These are phyloP conservation scores for Petromus typicus DNA, from an alignment of 2,113 vertebrate genomes.

Conservation along the genomic window DNA sequence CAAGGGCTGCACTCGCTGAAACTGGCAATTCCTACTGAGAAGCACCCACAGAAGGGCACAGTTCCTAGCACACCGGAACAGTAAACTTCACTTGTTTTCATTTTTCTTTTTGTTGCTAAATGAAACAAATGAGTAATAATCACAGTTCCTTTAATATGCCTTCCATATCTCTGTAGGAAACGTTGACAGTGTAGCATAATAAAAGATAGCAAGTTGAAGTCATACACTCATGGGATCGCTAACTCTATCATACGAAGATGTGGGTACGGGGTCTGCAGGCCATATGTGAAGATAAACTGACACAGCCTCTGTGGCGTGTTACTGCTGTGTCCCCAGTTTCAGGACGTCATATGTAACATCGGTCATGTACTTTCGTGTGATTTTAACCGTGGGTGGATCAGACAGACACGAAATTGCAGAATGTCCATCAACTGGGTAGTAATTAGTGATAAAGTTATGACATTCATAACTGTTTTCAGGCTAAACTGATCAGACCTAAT, in stretches of 20 bases:
- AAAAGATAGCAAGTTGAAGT: constrained; percentile 16
- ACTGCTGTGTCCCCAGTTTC: background rate
- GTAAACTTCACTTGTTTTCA: background rate
- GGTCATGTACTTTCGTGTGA: background rate
- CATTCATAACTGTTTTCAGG: background rate
- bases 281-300: constrained; percentile 34
- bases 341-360: background rate
- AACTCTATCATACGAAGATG: background rate
- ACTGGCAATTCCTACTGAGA: background rate
- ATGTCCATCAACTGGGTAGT: background rate
- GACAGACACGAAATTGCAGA: background rate
- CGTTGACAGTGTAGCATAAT: constrained; percentile 17
- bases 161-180: constrained; percentile 37
- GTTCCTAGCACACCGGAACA: background rate
- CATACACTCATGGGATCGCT: background rate
- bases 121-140: constrained; percentile 42
- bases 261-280: background rate
- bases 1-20: background rate
- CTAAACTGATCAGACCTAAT: background rate
- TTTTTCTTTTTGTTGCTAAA: constrained; percentile 30
- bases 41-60: background rate
- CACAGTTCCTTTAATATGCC: background rate
- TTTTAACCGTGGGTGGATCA: background rate
- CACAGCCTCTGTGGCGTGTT: background rate
- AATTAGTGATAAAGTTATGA: background rate